Percentiles rank a stretch among this genome's conserved stretches.
Conservation (phyloP, 1,140 invertebrate genomes). For the Yoshiicerus persimilis region DNA sequence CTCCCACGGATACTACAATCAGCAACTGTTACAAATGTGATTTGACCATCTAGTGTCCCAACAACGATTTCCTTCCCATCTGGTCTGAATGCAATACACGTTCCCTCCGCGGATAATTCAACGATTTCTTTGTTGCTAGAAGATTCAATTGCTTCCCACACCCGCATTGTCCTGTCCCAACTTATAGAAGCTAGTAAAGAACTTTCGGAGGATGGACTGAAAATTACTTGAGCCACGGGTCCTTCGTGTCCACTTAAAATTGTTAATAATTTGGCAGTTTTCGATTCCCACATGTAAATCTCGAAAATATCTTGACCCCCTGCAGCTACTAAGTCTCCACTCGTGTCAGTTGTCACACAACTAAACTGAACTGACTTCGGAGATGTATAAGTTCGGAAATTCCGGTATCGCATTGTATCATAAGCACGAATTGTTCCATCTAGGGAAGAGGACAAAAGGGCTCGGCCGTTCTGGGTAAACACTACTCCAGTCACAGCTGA, state of each 20-base stretch:
- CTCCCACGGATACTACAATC: constrained; percentile 80
- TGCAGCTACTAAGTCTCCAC: constrained; percentile 88
- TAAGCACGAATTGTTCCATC: constrained; percentile 96
- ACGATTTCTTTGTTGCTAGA: constrained; percentile 81
- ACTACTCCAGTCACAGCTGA: constrained; percentile 75
- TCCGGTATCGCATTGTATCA: constrained; percentile 90
- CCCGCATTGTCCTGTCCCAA: constrained; percentile 89
- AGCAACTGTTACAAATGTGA: constrained; percentile 78
- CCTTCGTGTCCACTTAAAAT: constrained; percentile 90
- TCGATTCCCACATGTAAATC: constrained; percentile 92
- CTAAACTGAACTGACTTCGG: constrained; percentile 87
- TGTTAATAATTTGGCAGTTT: constrained; percentile 86
- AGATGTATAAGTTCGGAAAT: constrained; percentile 93
- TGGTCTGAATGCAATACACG: constrained; percentile 80
- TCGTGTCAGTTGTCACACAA: constrained; percentile 84
- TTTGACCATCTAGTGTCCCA: constrained; percentile 84
- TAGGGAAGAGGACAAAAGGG: constrained; percentile 83
- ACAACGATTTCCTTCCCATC: constrained; percentile 90
- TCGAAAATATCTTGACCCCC: constrained; percentile 92
- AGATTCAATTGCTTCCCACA: constrained; percentile 88
- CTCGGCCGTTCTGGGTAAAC: constrained; percentile 89
- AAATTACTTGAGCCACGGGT: constrained; percentile 79
- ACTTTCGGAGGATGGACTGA: constrained; percentile 72
- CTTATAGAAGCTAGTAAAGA: constrained; percentile 80
- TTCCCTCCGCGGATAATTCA: constrained; percentile 72